Evolutionary conservation across 37 sponge, comb jelly and placozoan species (phyloP).

Genomic region (Sycon ciliatum): DNA sequence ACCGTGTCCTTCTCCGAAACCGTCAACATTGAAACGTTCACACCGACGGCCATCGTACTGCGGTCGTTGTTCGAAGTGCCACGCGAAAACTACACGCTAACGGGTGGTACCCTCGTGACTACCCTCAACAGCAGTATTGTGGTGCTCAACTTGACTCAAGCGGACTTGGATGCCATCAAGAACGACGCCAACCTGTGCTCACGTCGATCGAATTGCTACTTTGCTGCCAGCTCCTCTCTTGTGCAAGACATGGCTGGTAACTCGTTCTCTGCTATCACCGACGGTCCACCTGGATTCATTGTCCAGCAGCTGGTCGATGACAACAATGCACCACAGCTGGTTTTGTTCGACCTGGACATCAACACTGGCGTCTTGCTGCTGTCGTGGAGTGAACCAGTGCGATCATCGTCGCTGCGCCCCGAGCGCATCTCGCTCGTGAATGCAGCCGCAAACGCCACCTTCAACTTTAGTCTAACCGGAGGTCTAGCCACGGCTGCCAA

Average conservation of each 20-base stretch:
- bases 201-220: background rate
- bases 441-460: too few relatives aligned
- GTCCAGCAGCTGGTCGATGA: slow-evolving; percentile 13
- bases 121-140: slow-evolving; percentile 25
- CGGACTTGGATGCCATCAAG: slow-evolving; percentile 26
- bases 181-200: background rate
- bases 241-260: slow-evolving; percentile 63
- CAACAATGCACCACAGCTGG: slow-evolving; percentile 50
- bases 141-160: background rate
- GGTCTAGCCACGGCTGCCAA: background rate
- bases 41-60: slow-evolving; percentile 38
- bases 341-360: slow-evolving; percentile 60
- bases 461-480: background rate
- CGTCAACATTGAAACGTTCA: slow-evolving; percentile 44
- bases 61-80: slow-evolving; percentile 60
- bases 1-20: slow-evolving; percentile 67
- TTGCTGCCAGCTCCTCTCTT: slow-evolving; percentile 8
- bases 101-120: slow-evolving; percentile 24
- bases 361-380: slow-evolving; percentile 48
- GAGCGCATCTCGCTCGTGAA: too few relatives aligned
- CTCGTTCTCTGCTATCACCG: slow-evolving; percentile 16
- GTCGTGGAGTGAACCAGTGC: slow-evolving; percentile 59
- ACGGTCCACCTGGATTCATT: slow-evolving; percentile 24
- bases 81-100: slow-evolving; percentile 20
- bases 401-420: too few relatives aligned